Conservation (phyloP, 2,888 invertebrate species). For the Xestia c-nigrum region DNA sequence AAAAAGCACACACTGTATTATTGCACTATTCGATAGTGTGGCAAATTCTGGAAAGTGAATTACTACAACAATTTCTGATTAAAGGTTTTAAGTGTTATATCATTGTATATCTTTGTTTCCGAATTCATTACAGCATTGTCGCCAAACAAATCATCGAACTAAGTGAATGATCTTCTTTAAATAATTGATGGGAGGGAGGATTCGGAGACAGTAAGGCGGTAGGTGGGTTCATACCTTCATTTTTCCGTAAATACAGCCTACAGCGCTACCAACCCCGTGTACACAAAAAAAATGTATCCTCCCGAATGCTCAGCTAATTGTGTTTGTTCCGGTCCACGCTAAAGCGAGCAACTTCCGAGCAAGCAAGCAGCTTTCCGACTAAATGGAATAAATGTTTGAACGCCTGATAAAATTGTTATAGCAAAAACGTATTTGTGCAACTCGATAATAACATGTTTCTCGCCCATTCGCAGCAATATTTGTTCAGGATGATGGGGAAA, state of each 20-base stretch:
- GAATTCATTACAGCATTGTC: no score
- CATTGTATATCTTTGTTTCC: no score
- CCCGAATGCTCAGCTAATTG: constrained; percentile 60
- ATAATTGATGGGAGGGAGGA: not conserved
- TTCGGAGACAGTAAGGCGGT: not conserved
- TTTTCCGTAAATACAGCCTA: constrained; percentile 24
- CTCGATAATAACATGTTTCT: constrained; percentile 31
- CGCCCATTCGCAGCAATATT: not conserved
- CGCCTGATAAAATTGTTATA: constrained; percentile 63
- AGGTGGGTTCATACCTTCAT: not conserved
- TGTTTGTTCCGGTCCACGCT: constrained; percentile 64
- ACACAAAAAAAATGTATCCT: constrained; percentile 57
- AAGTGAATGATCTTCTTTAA: not conserved
- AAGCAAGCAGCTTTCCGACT: constrained; percentile 42
- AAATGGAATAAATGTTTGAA: constrained; percentile 60
- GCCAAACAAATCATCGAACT: no score
- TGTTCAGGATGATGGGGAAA: not conserved
- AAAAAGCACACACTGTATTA: no score
- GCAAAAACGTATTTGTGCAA: constrained; percentile 50
- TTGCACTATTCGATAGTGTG: no score
- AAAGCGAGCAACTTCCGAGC: constrained; percentile 60
- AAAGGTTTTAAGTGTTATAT: no score
- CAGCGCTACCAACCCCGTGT: constrained; percentile 32
- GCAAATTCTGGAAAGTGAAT: no score
- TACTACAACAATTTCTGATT: no score